Conservation (phyloP, 2,888 invertebrate species). For the Acleris holmiana region DNA sequence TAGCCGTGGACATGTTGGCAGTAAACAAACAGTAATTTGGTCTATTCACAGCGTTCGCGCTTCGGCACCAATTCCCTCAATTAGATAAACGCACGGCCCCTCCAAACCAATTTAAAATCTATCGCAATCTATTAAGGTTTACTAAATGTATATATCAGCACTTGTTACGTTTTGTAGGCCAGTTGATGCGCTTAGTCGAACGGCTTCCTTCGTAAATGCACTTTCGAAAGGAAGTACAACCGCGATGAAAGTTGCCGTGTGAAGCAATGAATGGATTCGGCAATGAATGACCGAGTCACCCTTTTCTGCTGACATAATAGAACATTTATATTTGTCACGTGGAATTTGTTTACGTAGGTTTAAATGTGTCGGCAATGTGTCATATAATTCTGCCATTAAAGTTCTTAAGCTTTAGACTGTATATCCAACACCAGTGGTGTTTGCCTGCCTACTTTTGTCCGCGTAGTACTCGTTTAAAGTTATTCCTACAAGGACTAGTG, state of each 20-base stretch:
- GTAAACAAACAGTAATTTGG: slow-evolving; percentile 22
- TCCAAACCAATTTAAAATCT: slow-evolving; percentile 7
- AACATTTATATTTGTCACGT: slow-evolving; percentile 19
- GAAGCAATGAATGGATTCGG: slow-evolving; percentile 17
- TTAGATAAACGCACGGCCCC: slow-evolving; percentile 29
- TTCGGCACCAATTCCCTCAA: slow-evolving; percentile 25
- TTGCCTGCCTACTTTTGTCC: too few species aligned
- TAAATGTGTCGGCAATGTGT: too few species aligned
- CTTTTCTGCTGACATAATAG: slow-evolving; percentile 22
- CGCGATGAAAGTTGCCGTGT: slow-evolving; percentile 6
- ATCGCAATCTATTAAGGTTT: background rate
- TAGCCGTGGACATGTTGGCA: slow-evolving; percentile 20
- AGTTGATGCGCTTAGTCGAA: slow-evolving; percentile 18
- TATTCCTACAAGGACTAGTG: too few species aligned
- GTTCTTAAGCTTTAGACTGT: too few species aligned
- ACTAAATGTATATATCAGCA: background rate
- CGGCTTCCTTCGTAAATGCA: slow-evolving; percentile 26
- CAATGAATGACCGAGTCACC: slow-evolving; percentile 27
- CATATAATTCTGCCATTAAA: too few species aligned
- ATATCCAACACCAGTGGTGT: too few species aligned
- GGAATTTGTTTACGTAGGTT: slow-evolving; percentile 27
- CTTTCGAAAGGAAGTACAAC: slow-evolving; percentile 27
- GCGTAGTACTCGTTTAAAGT: too few species aligned
- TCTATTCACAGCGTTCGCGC: slow-evolving; percentile 25
- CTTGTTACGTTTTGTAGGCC: slow-evolving; percentile 16